Percentiles rank a stretch among this genome's conserved stretches.
These are phyloP conservation scores for Amblyteles armatorius DNA, from an alignment of 2,888 invertebrate genomes.

Conservation along the genomic window DNA sequence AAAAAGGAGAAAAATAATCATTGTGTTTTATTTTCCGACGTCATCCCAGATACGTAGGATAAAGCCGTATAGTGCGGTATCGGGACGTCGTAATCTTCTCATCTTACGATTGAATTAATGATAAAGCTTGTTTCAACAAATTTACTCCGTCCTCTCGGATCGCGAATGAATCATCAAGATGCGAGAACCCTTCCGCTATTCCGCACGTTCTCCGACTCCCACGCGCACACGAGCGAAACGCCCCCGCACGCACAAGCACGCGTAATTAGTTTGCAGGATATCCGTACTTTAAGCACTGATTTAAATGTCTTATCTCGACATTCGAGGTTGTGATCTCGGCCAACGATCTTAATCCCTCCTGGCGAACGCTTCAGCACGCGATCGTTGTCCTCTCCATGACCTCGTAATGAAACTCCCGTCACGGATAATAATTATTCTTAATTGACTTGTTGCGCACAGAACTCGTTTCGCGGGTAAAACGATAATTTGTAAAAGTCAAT, in stretches of 20 bases:
- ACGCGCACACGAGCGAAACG: not conserved
- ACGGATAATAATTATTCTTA: conserved; percentile 37
- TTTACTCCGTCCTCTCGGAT: not conserved
- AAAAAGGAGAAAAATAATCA: not conserved
- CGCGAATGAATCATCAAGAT: not conserved
- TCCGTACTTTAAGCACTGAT: conserved; percentile 53
- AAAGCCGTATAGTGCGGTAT: too few species aligned
- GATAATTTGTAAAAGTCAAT: not conserved
- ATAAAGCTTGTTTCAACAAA: not conserved
- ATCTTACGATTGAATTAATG: conserved; percentile 5
- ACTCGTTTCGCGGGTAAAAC: not conserved
- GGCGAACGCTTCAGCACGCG: conserved; percentile 12
- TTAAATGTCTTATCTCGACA: conserved; percentile 58
- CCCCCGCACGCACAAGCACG: not conserved
- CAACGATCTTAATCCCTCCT: conserved; percentile 57
- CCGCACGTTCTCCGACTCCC: not conserved
- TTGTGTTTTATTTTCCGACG: not conserved
- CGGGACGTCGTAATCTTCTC: not conserved
- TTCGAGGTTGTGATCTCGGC: conserved; percentile 58
- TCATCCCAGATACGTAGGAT: not conserved
- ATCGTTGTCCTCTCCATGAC: conserved; percentile 18
- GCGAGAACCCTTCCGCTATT: conserved; percentile 11
- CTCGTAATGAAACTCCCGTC: conserved; percentile 14
- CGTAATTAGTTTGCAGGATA: conserved; percentile 34
- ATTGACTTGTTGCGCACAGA: conserved; percentile 38